A percentile compares a stretch with the other conserved stretches of the same genome.
Evolutionary conservation across 2,888 invertebrate genomes (phyloP).

Genomic region (Oligia latruncula): DNA sequence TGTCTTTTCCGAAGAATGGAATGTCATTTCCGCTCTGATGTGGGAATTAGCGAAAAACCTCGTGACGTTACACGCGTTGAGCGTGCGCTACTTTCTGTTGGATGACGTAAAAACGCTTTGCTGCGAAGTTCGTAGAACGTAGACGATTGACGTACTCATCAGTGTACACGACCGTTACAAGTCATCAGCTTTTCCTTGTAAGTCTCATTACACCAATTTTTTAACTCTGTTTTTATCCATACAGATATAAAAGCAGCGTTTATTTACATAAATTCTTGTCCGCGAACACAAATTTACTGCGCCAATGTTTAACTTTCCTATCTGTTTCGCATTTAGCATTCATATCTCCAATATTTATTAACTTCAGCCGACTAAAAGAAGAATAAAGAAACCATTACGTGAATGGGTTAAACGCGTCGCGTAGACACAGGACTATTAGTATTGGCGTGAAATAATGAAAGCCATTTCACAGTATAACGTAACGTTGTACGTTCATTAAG

Average conservation of each 20-base stretch:
- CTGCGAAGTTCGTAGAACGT: constrained; percentile 15
- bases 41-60: constrained; percentile 30
- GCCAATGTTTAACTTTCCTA: constrained; percentile 42
- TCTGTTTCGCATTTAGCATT: constrained; percentile 47
- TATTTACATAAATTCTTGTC: constrained; percentile 13
- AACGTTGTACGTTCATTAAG: constrained; percentile 88
- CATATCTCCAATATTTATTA: constrained; percentile 52
- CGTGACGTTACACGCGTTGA: neutral
- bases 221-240: constrained; percentile 13
- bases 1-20: constrained; percentile 61
- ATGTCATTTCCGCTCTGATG: constrained; percentile 42
- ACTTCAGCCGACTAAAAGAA: constrained; percentile 42
- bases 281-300: constrained; percentile 15
- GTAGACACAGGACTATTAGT: constrained; percentile 81
- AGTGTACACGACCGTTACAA: constrained; percentile 12
- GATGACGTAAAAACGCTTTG: neutral
- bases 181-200: constrained; percentile 17
- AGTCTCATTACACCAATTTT: constrained; percentile 20
- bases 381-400: constrained; percentile 65
- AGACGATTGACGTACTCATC: constrained; percentile 16
- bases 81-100: constrained; percentile 22
- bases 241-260: constrained; percentile 9
- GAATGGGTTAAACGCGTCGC: constrained; percentile 71
- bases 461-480: constrained; percentile 85
- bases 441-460: constrained; percentile 86